Percentiles rank a stretch among this genome's conserved stretches.
phyloP scores from a whole-genome alignment of 2,113 vertebrate species.

The Ceyx cyanopectus region DNA sequence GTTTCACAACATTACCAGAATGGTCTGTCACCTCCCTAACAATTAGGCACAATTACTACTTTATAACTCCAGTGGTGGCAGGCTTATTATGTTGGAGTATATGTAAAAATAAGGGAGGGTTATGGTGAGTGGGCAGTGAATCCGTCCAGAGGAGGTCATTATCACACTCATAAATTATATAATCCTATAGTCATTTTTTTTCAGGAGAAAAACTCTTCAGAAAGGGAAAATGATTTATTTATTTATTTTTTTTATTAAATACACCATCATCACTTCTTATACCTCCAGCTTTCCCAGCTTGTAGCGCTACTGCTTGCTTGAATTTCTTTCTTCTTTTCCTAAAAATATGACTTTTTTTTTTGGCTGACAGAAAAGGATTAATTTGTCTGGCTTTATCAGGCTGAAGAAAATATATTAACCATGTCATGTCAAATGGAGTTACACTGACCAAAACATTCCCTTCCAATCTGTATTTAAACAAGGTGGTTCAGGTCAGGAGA shows the following conservation, averaged over 20 bases:
- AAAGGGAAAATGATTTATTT: not conserved
- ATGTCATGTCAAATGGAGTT: slow-evolving; percentile 26
- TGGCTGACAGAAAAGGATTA: not conserved
- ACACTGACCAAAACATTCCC: slow-evolving; percentile 17
- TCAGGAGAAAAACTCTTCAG: not conserved
- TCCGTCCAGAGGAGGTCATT: slow-evolving; percentile 64
- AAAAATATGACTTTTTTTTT: not conserved
- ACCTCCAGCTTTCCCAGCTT: slow-evolving; percentile 24
- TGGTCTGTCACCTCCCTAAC: slow-evolving; percentile 96
- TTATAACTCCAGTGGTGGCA: slow-evolving; percentile 91
- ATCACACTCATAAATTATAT: slow-evolving; percentile 35
- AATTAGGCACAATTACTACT: slow-evolving; percentile 99
- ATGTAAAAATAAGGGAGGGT: slow-evolving; percentile 81
- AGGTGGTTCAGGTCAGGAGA: slow-evolving; percentile 32
- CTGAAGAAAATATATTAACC: not conserved
- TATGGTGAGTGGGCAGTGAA: slow-evolving; percentile 59
- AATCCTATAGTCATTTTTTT: slow-evolving; percentile 63
- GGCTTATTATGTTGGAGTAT: slow-evolving; percentile 90
- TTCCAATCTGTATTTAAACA: slow-evolving; percentile 49
- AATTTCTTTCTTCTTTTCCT: not conserved
- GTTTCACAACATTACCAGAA: slow-evolving; percentile 90
- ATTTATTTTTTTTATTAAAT: slow-evolving; percentile 1
- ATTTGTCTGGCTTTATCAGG: slow-evolving; percentile 12
- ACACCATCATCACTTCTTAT: not conserved
- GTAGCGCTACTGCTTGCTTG: not conserved